Conservation (phyloP, 2,888 invertebrate species). For the Coenonympha glycerion region DNA sequence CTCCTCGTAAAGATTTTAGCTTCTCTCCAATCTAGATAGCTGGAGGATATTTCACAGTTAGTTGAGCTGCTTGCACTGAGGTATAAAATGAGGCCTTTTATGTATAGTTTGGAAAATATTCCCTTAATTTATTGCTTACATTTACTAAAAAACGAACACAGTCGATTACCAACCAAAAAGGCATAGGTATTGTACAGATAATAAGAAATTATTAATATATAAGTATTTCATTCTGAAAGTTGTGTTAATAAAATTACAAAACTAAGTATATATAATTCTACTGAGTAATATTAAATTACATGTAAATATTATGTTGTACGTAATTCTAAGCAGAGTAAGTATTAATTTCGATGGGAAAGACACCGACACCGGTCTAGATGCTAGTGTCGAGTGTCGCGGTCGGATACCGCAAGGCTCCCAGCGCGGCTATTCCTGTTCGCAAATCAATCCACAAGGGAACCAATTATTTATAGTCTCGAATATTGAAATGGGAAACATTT, state of each 20-base stretch:
- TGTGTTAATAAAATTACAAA: no score
- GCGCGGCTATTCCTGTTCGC: conserved; percentile 49
- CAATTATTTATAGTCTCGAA: conserved; percentile 24
- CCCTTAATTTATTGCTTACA: no score
- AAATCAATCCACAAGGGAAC: conserved; percentile 55
- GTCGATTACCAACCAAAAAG: no score
- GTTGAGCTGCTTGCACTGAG: conserved; percentile 67
- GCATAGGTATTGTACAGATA: no score
- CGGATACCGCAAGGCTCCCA: conserved; percentile 51
- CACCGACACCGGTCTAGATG: conserved; percentile 45
- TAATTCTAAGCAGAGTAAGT: conserved; percentile 12
- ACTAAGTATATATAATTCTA: no score
- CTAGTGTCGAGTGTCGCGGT: conserved; percentile 55
- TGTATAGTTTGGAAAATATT: neutral
- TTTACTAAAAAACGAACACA: no score
- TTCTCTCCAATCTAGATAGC: no score
- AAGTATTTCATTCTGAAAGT: no score
- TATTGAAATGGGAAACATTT: neutral
- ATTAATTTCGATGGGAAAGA: conserved; percentile 50
- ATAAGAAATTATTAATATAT: no score
- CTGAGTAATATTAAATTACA: conserved; percentile 1
- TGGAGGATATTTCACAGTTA: conserved; percentile 64
- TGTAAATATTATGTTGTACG: neutral
- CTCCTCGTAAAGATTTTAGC: no score
- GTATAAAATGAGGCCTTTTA: conserved; percentile 46